Evolutionary conservation across 2,888 invertebrate species (phyloP), one percentile per base, ranked within the genome.

Genomic region (Drosophila atroscutellata): DNA sequence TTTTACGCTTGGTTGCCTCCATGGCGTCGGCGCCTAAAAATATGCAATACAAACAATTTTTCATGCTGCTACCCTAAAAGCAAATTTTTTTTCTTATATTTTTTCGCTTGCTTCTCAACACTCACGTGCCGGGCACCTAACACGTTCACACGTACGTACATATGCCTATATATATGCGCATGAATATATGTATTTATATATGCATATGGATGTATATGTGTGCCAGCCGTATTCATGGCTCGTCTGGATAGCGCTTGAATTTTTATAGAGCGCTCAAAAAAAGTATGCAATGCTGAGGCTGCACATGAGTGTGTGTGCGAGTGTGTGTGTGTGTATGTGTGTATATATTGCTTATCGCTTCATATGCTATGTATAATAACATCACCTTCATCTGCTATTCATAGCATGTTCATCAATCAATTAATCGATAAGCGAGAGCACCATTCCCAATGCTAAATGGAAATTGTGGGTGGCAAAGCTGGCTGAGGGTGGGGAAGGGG

Each of bases 371-470:
- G 76, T 84, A 79, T 72, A 70, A 71, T 72, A 83, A 75, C 83
- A 76, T 78, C 79, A 73, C 75, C 79, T 80, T 86, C 89, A 83
- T 86, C 78, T 79, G 83, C 83, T 89, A 86, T 87, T 87, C 89
- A 87, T 89, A 83, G 80, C 80, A 79, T 86, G 84, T 83, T 83
- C 89, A 87, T 87, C 87, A 87, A 87, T 87, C 89, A 87, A 87
- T 87, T 89, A 87, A 87, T 87, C 84, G 87, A 87, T 89, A 88
- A 76, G 78, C 77, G 73, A 65, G 61, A 76, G 57, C 57, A 57
- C 52, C 56, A 64, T 57, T 73, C 58, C 51, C 68, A 72, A 42
- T 70, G 34, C 64, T 57, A 62, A 60, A 55, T 65, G 36, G 45
- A 62, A 68, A 67, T 72, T 64, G 58, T 11, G 42, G 39, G 11